Evolutionary conservation across 1,140 invertebrate species (phyloP).

Genomic region (Cheumatopsyche charites): DNA sequence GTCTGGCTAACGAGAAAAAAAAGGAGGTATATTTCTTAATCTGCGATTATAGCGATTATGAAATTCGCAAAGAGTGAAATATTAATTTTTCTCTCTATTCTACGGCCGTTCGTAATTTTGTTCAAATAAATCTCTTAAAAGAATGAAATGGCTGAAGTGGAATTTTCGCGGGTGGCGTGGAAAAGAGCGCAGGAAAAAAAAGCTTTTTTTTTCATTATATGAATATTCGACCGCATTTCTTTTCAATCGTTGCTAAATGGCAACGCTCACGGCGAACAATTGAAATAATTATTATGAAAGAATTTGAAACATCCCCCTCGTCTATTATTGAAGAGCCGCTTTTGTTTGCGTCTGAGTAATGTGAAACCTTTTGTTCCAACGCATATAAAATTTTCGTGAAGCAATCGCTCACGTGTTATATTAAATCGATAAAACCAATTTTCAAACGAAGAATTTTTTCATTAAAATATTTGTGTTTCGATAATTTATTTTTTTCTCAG

Average conservation of each 20-base stretch:
- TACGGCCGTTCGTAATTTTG: neutral
- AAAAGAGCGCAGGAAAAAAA: neutral
- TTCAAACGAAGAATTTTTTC: too few species aligned
- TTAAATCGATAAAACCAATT: too few species aligned
- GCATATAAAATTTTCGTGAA: neutral
- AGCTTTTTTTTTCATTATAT: slow-evolving; percentile 7
- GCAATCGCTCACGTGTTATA: too few species aligned
- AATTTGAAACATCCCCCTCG: slow-evolving; percentile 17
- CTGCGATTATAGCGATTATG: slow-evolving; percentile 12
- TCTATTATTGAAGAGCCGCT: slow-evolving; percentile 7
- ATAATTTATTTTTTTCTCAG: too few species aligned
- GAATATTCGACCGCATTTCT: slow-evolving; percentile 6
- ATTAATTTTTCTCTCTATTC: neutral
- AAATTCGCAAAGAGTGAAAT: slow-evolving; percentile 21
- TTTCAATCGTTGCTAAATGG: slow-evolving; percentile 7
- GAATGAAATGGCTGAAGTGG: slow-evolving; percentile 4
- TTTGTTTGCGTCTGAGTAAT: neutral
- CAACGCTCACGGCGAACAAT: slow-evolving; percentile 1
- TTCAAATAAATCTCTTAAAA: slow-evolving; percentile 17
- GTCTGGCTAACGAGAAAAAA: neutral
- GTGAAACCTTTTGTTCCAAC: slow-evolving; percentile 5
- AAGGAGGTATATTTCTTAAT: neutral
- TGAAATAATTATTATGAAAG: slow-evolving; percentile 27
- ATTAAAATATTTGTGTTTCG: too few species aligned
- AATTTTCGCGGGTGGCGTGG: neutral